Evolutionary conservation across 2,888 invertebrate species (phyloP), one percentile per base, ranked within the genome.

Genomic region (Heliconius erato): DNA sequence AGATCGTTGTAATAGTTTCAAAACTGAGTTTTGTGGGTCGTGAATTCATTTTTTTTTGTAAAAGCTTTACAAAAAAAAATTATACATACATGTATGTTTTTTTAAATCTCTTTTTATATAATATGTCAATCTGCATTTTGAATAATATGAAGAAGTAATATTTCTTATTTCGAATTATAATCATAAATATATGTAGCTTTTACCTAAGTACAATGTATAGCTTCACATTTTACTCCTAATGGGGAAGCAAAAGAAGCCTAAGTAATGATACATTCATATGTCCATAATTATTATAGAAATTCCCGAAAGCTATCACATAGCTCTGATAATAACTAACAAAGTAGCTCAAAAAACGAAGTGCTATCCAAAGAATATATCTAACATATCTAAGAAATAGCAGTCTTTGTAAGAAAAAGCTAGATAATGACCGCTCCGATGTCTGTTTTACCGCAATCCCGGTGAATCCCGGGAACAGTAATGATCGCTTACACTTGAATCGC

Each of bases 391-490:
- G 59, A 44, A 77, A 69, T 44, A 65, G 67, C 65, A 77, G 44
- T 74, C 65, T 82, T 78, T 80, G 71, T 78, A 71, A 82, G 69
- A 80, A 82, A 79, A 80, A 80, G 80, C 76, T 76, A 76, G 80
- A 82, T 84, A 82, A 84, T 82, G 82, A 80, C 82, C 63, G 59
- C 26, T 80, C 72, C 79, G 44, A 80, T 77, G 79, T 82, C 79
- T 79, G 82, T 79, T 77, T 69, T 54, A 74, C 68, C 80, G 76
- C 82, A 79, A 84, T 80, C 82, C 68, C 74, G 63, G 68, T 77
- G 71, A 83, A 82, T 84, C 80, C 83, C 69, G 79, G 71, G 80
- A 82, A 80, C 80, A 76, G 84, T 84, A 85, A 84, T 85, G 86
- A 85, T 85, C 85, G 85, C 71, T 83, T 78, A 80, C 81, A 84